A percentile compares a stretch with the other conserved stretches of the same genome.
Conservation (phyloP, 2,113 vertebrate species). For the Sorex fumeus region DNA sequence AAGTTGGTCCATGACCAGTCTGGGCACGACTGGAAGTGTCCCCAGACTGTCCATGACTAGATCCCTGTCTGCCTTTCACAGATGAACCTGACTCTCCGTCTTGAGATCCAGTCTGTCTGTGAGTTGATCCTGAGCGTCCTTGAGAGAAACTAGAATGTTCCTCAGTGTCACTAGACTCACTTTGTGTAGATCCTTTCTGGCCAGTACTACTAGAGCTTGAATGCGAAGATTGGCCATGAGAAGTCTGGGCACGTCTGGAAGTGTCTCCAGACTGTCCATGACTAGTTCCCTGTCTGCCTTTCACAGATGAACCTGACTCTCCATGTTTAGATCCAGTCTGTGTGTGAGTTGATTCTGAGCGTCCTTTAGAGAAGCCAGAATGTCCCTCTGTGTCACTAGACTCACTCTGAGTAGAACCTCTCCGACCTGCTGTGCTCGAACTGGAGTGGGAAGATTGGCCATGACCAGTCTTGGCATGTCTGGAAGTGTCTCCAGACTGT, state of each 20-base stretch:
- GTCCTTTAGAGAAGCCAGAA: too few species aligned
- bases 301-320: neutral
- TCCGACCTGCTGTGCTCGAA: too few species aligned
- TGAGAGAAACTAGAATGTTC: too few species aligned
- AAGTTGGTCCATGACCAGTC: neutral
- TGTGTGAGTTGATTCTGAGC: neutral
- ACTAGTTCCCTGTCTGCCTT: neutral
- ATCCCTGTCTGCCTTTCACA: neutral
- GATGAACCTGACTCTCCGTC: neutral
- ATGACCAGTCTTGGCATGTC: neutral
- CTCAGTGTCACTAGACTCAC: too few species aligned
- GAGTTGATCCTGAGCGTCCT: too few species aligned
- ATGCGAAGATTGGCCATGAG: too few species aligned
- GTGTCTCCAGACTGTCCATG: neutral
- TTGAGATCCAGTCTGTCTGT: neutral
- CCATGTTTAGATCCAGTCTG: too few species aligned
- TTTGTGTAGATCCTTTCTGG: too few species aligned
- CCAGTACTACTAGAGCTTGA: too few species aligned
- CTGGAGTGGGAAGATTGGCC: too few species aligned
- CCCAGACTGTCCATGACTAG: neutral
- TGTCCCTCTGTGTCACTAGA: neutral
- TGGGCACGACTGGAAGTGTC: accelerated
- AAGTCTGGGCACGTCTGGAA: too few species aligned
- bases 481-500: neutral
- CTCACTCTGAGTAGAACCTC: too few species aligned